Evolutionary conservation across 2,113 vertebrate genomes (phyloP), one percentile per base, ranked within the genome.

Genomic region (Clupea harengus): DNA sequence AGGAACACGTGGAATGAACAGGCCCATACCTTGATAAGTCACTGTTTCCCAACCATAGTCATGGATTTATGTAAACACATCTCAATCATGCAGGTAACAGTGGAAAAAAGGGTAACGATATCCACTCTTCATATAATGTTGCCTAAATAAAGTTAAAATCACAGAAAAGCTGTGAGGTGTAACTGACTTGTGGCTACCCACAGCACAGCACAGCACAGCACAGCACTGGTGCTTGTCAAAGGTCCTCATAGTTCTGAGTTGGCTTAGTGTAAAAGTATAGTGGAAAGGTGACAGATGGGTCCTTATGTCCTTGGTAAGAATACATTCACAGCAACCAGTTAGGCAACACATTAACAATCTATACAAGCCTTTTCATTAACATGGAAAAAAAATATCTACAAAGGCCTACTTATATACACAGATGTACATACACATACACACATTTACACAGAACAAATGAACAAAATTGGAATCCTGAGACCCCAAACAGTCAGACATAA

Each of bases 61-160:
- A 78, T 5, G 15, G 72, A 10, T 39, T 15, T 78, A 78, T 78
- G 72, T 78, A 78, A 78, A 78, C 72, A 78, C 72, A 78, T 78
- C 72, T 78, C 13, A 78, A 15, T 39, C 72, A 78, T 78, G 72
- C 32, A 75, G 28, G 11, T 32, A 75, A 75, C 67, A 39, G 72
- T 78, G 72, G 67, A 75, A 75, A 32, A 39, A 13, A 39, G 15
- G 28, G 72, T 78, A 78, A 78, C 72, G 25, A 9, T n/a, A 78
- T 78, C 28, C 28, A 78, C 9, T 72, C 32, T 15, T 6, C 2
- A 39, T 39, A 39, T 39, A 39, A 39, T 39, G 39, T 39, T 39
- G 39, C 39, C 39, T 39, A 39, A 6, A 39, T n/a, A 64, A 78
- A 78, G 72, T 44, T 78, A 39, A 78, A 32, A 75, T 75, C 28